These are phyloP conservation scores for Xiphophorus birchmanni DNA, from an alignment of 2,797 vertebrate species.

Conservation along the genomic window DNA sequence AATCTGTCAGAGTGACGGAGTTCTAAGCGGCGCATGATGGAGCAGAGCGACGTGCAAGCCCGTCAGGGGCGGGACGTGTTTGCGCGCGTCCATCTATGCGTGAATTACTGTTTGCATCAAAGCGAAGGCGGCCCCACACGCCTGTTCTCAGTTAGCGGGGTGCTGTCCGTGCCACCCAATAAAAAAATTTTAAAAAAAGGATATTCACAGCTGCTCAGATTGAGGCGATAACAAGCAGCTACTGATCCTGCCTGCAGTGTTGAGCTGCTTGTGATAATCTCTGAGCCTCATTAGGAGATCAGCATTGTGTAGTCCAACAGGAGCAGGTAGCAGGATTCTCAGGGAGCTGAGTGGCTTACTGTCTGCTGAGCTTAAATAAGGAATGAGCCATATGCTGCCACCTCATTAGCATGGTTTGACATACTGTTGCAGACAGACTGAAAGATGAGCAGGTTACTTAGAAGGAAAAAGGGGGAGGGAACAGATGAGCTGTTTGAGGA, in stretches of 20 bases:
- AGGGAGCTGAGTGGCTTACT: slow-evolving; percentile 58
- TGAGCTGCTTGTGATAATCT: slow-evolving; percentile 65
- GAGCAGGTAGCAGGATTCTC: slow-evolving; percentile 54
- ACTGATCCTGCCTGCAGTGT: slow-evolving; percentile 63
- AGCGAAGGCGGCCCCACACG: background rate
- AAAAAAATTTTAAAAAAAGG: slow-evolving; percentile 46
- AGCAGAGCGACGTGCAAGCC: slow-evolving; percentile 34
- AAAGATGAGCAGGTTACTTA: slow-evolving; percentile 47
- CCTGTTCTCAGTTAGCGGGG: slow-evolving; percentile 8
- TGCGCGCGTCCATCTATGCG: slow-evolving; percentile 15
- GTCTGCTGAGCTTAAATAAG: slow-evolving; percentile 73
- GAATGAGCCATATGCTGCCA: slow-evolving; percentile 73
- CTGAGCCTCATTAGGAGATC: slow-evolving; percentile 73
- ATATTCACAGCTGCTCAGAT: slow-evolving; percentile 53
- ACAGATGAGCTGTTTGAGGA: slow-evolving; percentile 4
- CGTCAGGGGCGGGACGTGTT: slow-evolving; percentile 38
- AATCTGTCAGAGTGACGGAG: slow-evolving; percentile 66
- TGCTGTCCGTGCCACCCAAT: slow-evolving; percentile 23
- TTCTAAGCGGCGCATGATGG: slow-evolving; percentile 64
- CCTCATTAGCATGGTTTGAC: slow-evolving; percentile 67
- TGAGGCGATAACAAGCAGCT: slow-evolving; percentile 54
- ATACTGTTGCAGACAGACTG: slow-evolving; percentile 44
- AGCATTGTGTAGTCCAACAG: slow-evolving; percentile 45
- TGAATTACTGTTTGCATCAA: slow-evolving; percentile 23
- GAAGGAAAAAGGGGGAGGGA: slow-evolving; percentile 23